Conservation (phyloP, 2,888 invertebrate species). For the Ectemnius continuus region DNA sequence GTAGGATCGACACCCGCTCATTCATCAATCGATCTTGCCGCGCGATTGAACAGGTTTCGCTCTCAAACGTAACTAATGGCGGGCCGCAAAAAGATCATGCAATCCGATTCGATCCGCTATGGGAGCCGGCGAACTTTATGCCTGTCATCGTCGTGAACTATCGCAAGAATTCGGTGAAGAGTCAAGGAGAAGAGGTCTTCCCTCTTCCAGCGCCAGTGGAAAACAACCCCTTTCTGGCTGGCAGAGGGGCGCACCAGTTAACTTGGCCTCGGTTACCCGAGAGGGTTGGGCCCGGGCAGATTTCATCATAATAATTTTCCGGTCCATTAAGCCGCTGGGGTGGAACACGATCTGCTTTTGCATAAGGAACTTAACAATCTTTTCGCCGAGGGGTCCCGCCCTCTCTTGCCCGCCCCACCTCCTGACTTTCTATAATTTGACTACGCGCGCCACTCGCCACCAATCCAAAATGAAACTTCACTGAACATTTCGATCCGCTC, state of each 20-base stretch:
- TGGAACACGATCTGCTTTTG: slow-evolving; percentile 63
- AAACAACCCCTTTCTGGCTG: slow-evolving; percentile 57
- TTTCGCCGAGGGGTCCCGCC: slow-evolving; percentile 39
- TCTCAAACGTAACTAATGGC: neutral
- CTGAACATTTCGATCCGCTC: neutral
- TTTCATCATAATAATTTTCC: slow-evolving; percentile 78
- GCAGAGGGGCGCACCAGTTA: slow-evolving; percentile 35
- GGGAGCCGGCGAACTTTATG: slow-evolving; percentile 7
- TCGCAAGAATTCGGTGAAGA: slow-evolving; percentile 45
- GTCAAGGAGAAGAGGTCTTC: slow-evolving; percentile 24
- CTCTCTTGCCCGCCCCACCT: slow-evolving; percentile 22
- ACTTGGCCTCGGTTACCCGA: slow-evolving; percentile 57
- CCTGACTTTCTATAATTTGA: slow-evolving; percentile 42
- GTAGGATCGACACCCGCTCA: neutral
- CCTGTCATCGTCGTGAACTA: slow-evolving; percentile 21
- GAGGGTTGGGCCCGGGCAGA: slow-evolving; percentile 64
- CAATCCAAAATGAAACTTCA: slow-evolving; percentile 18
- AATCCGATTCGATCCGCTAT: slow-evolving; percentile 5
- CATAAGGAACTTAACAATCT: slow-evolving; percentile 70
- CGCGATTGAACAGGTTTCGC: neutral
- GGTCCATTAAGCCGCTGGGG: slow-evolving; percentile 71
- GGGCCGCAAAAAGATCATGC: neutral
- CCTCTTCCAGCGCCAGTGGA: slow-evolving; percentile 41
- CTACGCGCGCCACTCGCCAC: slow-evolving; percentile 38
- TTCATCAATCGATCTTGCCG: neutral